phyloP scores from a whole-genome alignment of 2,113 vertebrate species.

The Serilophus lunatus region DNA sequence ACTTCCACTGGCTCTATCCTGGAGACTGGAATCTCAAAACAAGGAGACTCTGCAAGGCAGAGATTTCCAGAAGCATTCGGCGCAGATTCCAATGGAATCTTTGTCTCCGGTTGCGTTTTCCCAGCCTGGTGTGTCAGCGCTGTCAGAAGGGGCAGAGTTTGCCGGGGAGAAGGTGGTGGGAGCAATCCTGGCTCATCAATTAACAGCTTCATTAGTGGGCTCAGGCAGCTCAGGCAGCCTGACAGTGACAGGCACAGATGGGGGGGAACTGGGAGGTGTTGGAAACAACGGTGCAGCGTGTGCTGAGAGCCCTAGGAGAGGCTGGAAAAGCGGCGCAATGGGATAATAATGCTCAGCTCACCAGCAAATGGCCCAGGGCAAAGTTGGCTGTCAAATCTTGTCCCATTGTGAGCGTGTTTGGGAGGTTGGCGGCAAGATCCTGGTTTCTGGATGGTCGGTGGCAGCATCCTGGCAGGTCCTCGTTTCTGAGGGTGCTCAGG shows the following conservation, averaged over 20 bases:
- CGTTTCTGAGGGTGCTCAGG: background rate
- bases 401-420: too few relatives aligned
- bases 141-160: background rate
- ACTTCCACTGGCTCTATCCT: background rate
- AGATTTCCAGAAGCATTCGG: background rate
- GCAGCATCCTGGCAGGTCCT: too few relatives aligned
- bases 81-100: background rate
- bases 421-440: too few relatives aligned
- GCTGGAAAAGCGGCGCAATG: accelerated
- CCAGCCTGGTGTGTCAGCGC: background rate
- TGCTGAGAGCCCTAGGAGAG: background rate
- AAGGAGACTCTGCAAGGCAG: background rate
- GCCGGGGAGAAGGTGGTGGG: background rate
- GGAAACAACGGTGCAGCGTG: accelerated
- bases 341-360: background rate
- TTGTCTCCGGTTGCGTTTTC: background rate
- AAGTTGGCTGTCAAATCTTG: accelerated
- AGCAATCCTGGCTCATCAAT: background rate
- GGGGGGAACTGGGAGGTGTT: background rate
- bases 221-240: background rate
- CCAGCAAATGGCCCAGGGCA: background rate
- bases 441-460: too few relatives aligned
- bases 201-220: background rate
- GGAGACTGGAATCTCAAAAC: background rate
- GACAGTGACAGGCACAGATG: background rate